phyloP scores from a whole-genome alignment of 2,888 invertebrate genomes.

The Bellardia bayeri region DNA sequence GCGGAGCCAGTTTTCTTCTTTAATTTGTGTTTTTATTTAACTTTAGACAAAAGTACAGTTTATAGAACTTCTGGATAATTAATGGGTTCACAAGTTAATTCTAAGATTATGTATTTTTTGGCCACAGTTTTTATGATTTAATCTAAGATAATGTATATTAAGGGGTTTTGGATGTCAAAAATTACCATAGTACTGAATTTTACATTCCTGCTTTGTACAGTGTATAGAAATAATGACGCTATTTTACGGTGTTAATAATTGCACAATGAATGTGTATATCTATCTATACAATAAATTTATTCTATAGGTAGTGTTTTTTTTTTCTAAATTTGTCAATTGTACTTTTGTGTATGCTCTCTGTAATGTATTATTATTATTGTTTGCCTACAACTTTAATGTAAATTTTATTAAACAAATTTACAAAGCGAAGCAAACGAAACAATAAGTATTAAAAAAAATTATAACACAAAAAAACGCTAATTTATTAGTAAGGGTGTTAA shows the following conservation, averaged over 20 bases:
- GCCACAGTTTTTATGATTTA: too few relatives aligned
- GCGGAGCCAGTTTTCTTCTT: too few relatives aligned
- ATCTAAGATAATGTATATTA: too few relatives aligned
- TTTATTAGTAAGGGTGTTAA: constrained; percentile 15
- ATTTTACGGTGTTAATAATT: constrained; percentile 31
- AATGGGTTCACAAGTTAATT: too few relatives aligned
- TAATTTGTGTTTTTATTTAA: too few relatives aligned
- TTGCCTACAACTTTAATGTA: constrained; percentile 10
- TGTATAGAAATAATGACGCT: constrained; percentile 17
- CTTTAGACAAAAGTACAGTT: too few relatives aligned
- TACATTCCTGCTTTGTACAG: not conserved
- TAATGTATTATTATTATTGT: not conserved
- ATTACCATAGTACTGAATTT: too few relatives aligned
- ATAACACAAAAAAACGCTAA: not conserved
- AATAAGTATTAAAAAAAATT: constrained; percentile 3
- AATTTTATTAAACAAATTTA: constrained; percentile 14
- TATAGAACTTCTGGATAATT: too few relatives aligned
- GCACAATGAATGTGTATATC: not conserved
- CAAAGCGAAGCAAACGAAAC: not conserved
- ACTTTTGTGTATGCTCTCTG: not conserved
- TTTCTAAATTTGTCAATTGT: constrained; percentile 1
- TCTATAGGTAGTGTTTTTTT: not conserved
- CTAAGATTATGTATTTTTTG: too few relatives aligned
- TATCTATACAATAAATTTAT: not conserved
- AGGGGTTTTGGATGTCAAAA: too few relatives aligned